Percentiles rank a stretch among this genome's conserved stretches.
Conservation (phyloP, 1,140 invertebrate genomes). For the Drosophila orena region DNA sequence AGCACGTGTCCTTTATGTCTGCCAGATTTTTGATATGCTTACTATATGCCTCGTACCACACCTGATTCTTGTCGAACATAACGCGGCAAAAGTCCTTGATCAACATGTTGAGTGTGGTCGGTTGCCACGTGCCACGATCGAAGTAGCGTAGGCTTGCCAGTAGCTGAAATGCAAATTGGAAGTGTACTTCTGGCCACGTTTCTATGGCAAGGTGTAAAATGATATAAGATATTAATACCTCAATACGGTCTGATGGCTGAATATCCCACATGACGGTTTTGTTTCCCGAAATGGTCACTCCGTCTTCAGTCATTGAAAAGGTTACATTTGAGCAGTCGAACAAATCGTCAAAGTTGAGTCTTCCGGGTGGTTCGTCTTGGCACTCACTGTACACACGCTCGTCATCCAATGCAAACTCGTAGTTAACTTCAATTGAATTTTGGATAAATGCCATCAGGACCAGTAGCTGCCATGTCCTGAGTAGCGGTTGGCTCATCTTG, state of each 20-base stretch:
- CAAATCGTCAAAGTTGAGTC: neutral
- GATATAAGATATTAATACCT: neutral
- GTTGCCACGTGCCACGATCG: constrained; percentile 14
- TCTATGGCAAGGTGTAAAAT: too few relatives aligned
- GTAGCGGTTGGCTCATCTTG: neutral
- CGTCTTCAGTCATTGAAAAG: neutral
- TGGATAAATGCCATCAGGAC: neutral
- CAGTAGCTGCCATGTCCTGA: neutral
- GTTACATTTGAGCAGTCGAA: neutral
- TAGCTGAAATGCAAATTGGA: neutral
- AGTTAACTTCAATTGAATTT: neutral
- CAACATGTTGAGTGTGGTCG: constrained; percentile 7
- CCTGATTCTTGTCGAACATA: constrained; percentile 3
- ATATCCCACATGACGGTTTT: neutral
- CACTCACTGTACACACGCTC: neutral
- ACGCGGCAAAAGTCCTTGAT: constrained; percentile 5
- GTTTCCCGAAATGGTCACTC: neutral
- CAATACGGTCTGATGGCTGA: neutral
- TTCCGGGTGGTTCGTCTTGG: neutral
- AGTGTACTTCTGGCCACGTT: too few relatives aligned
- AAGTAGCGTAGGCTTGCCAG: neutral
- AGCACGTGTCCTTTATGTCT: neutral
- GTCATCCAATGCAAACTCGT: neutral
- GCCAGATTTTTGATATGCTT: neutral
- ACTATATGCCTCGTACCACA: neutral